Evolutionary conservation across 2,113 vertebrate species (phyloP).

Genomic region (Aix galericulata): DNA sequence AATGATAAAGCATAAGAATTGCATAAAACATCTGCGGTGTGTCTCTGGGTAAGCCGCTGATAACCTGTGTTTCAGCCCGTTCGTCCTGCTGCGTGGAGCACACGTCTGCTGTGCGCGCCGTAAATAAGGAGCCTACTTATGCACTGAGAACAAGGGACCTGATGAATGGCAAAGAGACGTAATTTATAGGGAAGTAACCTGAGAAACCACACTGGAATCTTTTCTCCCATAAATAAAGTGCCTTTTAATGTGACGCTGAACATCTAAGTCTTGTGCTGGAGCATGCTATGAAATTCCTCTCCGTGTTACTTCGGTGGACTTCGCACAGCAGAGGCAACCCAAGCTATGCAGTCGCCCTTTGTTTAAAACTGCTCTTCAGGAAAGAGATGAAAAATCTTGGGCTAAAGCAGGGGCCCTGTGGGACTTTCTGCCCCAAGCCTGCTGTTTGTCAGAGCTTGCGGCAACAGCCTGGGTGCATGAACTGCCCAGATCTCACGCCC

Average conservation of each 20-base stretch:
- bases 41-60: not conserved
- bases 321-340: not conserved
- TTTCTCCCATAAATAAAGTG: not conserved
- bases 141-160: not conserved
- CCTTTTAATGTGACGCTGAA: not conserved
- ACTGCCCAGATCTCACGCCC: not conserved
- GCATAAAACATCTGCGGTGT: not conserved
- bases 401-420: not conserved
- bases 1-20: not conserved
- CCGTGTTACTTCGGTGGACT: not conserved
- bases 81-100: not conserved
- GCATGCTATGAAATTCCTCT: not conserved
- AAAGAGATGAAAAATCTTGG: not conserved
- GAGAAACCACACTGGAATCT: not conserved
- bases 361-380: not conserved
- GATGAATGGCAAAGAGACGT: not conserved
- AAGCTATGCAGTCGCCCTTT: not conserved
- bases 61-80: not conserved
- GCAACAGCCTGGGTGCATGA: not conserved
- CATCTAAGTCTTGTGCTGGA: not conserved
- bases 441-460: not conserved
- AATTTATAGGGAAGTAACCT: not conserved
- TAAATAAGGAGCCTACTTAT: not conserved
- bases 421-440: not conserved
- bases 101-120: rapidly evolving